Percentiles rank a stretch among this genome's conserved stretches.
Conservation (phyloP, 2,888 invertebrate genomes). For the Chymomyza procnemis region DNA sequence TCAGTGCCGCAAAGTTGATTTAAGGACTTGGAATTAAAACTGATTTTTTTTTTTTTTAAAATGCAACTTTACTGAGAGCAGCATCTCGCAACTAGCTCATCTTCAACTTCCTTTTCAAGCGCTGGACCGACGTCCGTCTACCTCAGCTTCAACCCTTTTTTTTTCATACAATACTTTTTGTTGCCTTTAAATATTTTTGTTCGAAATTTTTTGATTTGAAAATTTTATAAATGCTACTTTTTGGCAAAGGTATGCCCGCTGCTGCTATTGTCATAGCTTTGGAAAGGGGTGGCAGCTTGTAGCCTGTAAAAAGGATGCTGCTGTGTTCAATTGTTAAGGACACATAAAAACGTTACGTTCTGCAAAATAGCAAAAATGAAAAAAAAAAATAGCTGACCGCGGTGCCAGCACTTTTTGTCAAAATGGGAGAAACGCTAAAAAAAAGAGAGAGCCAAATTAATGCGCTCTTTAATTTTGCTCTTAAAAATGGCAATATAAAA, state of each 20-base stretch:
- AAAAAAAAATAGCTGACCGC: slow-evolving; percentile 50
- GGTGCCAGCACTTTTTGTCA: slow-evolving; percentile 40
- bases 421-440: neutral
- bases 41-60: slow-evolving; percentile 1
- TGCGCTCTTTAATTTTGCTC: slow-evolving; percentile 43
- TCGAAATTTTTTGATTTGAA: slow-evolving; percentile 52
- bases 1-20: slow-evolving; percentile 38
- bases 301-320: slow-evolving; percentile 41
- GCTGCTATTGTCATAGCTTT: slow-evolving; percentile 34
- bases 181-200: slow-evolving; percentile 48
- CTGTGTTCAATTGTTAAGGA: slow-evolving; percentile 51
- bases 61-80: neutral
- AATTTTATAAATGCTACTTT: slow-evolving; percentile 65
- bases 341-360: slow-evolving; percentile 39
- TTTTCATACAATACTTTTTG: slow-evolving; percentile 17
- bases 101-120: neutral
- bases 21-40: neutral
- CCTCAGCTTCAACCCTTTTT: slow-evolving; percentile 57
- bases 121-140: neutral
- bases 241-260: slow-evolving; percentile 51
- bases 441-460: neutral
- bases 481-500: slow-evolving; percentile 3
- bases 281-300: slow-evolving; percentile 65
- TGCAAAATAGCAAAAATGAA: slow-evolving; percentile 35
- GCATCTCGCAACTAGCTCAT: neutral